These are phyloP conservation scores for Pardosa pseudoannulata DNA, from an alignment of 2,888 invertebrate genomes.

Conservation along the genomic window DNA sequence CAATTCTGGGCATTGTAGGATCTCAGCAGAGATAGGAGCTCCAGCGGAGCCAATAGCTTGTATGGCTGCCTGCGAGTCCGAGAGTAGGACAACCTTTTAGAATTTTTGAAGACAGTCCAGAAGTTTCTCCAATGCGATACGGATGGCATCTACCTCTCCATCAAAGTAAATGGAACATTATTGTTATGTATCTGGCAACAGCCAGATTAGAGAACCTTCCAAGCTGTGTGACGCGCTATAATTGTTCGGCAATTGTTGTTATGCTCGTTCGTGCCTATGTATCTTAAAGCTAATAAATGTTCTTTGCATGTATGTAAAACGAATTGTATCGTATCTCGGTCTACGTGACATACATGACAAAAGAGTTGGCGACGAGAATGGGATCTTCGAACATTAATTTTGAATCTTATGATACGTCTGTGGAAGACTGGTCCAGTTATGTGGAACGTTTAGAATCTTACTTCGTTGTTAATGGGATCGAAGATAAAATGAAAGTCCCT, in stretches of 20 bases:
- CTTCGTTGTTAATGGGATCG: conserved; percentile 50
- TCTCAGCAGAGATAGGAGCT: too few relatives aligned
- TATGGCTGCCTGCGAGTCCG: too few relatives aligned
- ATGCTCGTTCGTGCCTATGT: conserved; percentile 43
- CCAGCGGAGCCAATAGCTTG: too few relatives aligned
- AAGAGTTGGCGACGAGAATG: conserved; percentile 44
- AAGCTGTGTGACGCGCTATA: conserved; percentile 35
- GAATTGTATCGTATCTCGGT: background rate
- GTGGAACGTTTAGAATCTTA: conserved; percentile 48
- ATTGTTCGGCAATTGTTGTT: too few relatives aligned
- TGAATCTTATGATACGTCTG: conserved; percentile 40
- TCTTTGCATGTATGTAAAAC: conserved; percentile 12
- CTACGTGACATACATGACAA: conserved; percentile 44
- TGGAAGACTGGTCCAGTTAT: conserved; percentile 47
- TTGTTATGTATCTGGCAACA: conserved; percentile 52
- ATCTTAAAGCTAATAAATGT: conserved; percentile 47
- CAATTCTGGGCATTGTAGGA: too few relatives aligned
- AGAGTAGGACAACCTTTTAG: too few relatives aligned
- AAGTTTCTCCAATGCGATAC: too few relatives aligned
- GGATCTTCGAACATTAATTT: conserved; percentile 50
- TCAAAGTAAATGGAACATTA: too few relatives aligned
- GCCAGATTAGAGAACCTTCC: conserved; percentile 45
- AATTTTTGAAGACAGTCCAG: too few relatives aligned
- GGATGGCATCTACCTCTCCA: too few relatives aligned
- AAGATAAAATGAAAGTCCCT: conserved; percentile 45